Base-by-base conservation (phyloP, 2,797 vertebrate genomes). In the Neopelma chrysocephalum region DNA sequence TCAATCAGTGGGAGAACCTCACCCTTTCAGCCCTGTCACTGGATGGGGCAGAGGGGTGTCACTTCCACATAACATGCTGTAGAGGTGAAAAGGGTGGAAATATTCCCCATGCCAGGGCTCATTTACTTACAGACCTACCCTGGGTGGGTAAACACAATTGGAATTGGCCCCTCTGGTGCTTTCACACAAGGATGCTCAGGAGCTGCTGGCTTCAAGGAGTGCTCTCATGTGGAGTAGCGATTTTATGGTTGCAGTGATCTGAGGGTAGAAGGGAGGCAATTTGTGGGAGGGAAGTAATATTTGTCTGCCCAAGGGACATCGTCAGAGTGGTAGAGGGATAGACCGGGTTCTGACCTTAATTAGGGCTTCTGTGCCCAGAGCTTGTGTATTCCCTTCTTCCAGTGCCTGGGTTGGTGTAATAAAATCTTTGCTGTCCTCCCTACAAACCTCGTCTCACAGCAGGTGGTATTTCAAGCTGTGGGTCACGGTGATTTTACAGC, bases 121-220 rank as follows among this genome's bases (percentile, higher is more conserved):
- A 11, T 51, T 68, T 94, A 11, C 62, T 82, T 87, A 50, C 9
- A 65, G 38, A 43, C 26, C 48, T 90, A 78, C 69, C 75, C 76
- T 83, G 78, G 54, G 70, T 0, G 0, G 69, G 87, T 56, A 70
- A 93, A 94, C 58, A 27, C 1, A 1, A 75, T 72, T 82, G 78
- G 91, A 95, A 91, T 95, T 69, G 31, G 27, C 93, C 90, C 85
- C 86, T 97, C 90, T 91, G 94, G 94, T 96, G 96, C 95, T 96
- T 95, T 90, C 56, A 50, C 57, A 25, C 1, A 32, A 81, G 82
- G 75, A 15, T 83, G 11, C 81, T 81, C 13, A 0, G 47, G 65
- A 83, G 65, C 78, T 38, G 29, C 56, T 1, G 4, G 43, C 85
- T 87, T 72, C 0, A 0, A 84, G 61, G 50, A 83, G 25, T 18